A percentile compares a stretch with the other conserved stretches of the same genome.
Evolutionary conservation across 2,888 invertebrate species (phyloP).

Genomic region (Cynaeus angustus): DNA sequence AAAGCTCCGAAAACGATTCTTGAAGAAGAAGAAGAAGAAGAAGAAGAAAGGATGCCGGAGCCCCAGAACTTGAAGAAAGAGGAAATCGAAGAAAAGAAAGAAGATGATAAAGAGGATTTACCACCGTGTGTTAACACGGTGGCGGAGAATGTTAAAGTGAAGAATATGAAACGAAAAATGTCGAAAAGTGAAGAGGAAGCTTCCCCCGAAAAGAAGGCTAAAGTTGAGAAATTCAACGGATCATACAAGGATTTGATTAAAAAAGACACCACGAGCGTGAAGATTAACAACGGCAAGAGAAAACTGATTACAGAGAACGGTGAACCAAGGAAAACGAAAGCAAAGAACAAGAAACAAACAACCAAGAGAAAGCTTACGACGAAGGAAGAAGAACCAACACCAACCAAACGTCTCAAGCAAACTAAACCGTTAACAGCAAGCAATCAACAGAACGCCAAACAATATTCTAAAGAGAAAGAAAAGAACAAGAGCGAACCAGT

Average conservation of each 20-base stretch:
- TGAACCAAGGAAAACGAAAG: constrained; percentile 51
- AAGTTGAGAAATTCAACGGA: constrained; percentile 63
- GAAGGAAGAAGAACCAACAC: constrained; percentile 54
- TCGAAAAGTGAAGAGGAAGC: constrained; percentile 62
- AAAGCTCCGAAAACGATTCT: constrained; percentile 42
- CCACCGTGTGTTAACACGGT: constrained; percentile 68
- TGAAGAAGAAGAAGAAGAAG: constrained; percentile 41
- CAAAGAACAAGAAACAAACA: constrained; percentile 69
- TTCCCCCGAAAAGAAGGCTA: constrained; percentile 50
- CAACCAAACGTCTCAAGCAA: constrained; percentile 58
- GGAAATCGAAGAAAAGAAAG: constrained; percentile 41
- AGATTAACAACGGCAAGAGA: constrained; percentile 71
- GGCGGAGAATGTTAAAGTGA: constrained; percentile 70
- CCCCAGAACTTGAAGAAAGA: constrained; percentile 48
- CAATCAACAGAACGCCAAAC: constrained; percentile 64
- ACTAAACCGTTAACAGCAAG: constrained; percentile 65
- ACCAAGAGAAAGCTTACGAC: constrained; percentile 71
- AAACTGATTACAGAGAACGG: constrained; percentile 68
- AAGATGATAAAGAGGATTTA: constrained; percentile 51
- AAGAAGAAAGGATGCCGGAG: constrained; percentile 38
- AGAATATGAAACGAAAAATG: constrained; percentile 73
- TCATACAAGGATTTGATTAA: constrained; percentile 71
- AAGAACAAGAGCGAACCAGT: constrained; percentile 38
- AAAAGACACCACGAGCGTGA: constrained; percentile 71
- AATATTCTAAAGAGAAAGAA: constrained; percentile 56